These are phyloP conservation scores for Malurus leucopterus DNA, from an alignment of 2,797 vertebrate genomes.

Conservation along the genomic window DNA sequence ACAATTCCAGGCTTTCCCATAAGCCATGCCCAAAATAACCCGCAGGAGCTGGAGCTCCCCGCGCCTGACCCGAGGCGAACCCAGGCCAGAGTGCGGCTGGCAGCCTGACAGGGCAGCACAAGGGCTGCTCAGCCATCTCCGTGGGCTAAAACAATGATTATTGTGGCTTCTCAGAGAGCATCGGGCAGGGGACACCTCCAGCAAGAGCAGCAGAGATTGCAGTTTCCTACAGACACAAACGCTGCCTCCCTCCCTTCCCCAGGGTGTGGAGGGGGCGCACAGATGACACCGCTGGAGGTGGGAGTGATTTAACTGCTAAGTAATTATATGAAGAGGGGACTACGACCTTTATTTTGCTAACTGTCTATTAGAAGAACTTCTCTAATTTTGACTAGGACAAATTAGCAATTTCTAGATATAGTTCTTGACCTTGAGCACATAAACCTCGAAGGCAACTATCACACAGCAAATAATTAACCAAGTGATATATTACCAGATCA, in stretches of 20 bases:
- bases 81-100: fast-evolving
- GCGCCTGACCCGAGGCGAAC: neutral
- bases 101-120: neutral
- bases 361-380: conserved; percentile 31
- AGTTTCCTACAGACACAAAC: neutral
- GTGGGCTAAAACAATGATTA: fast-evolving
- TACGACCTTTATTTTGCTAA: conserved; percentile 32
- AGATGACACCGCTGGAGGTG: neutral
- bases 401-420: conserved; percentile 46
- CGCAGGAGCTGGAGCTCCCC: neutral
- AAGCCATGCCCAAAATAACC: neutral
- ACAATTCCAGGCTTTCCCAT: neutral
- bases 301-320: conserved; percentile 19
- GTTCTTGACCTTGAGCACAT: conserved; percentile 53
- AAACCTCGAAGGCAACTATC: conserved; percentile 6
- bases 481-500: neutral
- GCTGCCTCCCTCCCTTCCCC: neutral
- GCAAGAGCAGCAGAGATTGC: neutral
- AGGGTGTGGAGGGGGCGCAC: neutral
- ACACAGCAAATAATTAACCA: conserved; percentile 26
- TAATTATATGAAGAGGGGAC: conserved; percentile 27
- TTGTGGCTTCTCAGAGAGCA: neutral
- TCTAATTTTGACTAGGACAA: conserved; percentile 49
- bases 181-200: neutral
- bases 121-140: neutral